Base-by-base conservation (phyloP, 2,113 vertebrate species). In the Peucedramus taeniatus region DNA sequence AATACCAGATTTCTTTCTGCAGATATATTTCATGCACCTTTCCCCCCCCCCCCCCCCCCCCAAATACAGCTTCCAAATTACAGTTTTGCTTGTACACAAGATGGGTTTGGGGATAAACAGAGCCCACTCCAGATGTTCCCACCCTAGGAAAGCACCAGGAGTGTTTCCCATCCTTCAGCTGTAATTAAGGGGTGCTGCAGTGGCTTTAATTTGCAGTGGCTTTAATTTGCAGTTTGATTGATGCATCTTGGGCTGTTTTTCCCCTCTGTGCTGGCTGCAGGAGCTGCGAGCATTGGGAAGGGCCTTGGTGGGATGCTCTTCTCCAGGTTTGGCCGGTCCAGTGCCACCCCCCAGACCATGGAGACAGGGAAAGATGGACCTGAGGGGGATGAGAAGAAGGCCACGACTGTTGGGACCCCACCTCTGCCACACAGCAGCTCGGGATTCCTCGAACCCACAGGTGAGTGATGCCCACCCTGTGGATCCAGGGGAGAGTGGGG, bases 281-380 rank as follows among this genome's bases (percentile, higher is more conserved):
- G 99, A 72, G 99, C 99, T 13, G 99, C 99, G 0, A 99, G 99
- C 95, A 99, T 99, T 14, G 99, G 99, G 44, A 99, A 99, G 91
- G 99, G 99, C 88, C 99, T 99, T 1, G 99, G 99, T 14, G 99
- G 99, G 84, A 99, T 99, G 97, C 96, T 99, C 24, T 99, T 99
- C 92, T 99, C 99, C 0, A 98, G 99, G 35, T 99, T 99, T 91
- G 99, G 99, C 10, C 98, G 99, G 35, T 98, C 99, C 45, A 98
- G 97, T 92, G 98, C 98, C 83, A 88, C 98, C 9, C 95, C 98
- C 7, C 98, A 98, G 72, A 91, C 96, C 3, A 94, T 98, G 3
- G 99, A 99, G 50, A 2, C 96, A 1, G 47, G 98, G 7, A 99
- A 99, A 76, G 99, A 99, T 11, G 93, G 93, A 13, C 7, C 89